phyloP scores from a whole-genome alignment of 2,113 vertebrate species.

The Ctenomys sociabilis region DNA sequence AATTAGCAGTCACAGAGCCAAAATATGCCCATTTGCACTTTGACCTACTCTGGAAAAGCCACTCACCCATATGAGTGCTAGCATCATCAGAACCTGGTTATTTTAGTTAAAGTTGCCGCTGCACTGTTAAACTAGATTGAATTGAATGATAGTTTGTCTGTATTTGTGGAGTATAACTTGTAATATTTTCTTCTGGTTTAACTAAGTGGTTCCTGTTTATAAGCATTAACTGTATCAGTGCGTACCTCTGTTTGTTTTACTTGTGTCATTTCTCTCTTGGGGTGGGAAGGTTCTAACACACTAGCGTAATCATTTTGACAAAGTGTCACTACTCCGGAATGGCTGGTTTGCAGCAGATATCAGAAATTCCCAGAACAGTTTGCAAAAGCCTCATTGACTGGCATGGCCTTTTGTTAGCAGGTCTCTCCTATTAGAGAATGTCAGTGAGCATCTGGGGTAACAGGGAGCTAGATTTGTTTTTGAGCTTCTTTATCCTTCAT shows the following conservation, averaged over 20 bases:
- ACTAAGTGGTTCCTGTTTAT: not conserved
- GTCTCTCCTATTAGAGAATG: not conserved
- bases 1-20: not conserved
- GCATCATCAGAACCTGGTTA: conserved; percentile 1
- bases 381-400: conserved; percentile 52
- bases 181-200: conserved; percentile 22
- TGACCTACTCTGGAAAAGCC: not conserved
- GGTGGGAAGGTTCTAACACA: not conserved
- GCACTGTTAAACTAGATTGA: not conserved
- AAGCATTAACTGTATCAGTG: not conserved
- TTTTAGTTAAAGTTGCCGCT: not conserved
- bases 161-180: not conserved
- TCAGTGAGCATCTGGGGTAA: not conserved
- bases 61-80: not conserved
- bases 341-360: conserved; percentile 22
- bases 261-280: not conserved
- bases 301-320: conserved; percentile 32
- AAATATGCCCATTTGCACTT: not conserved
- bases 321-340: not conserved
- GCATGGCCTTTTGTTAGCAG: conserved; percentile 30
- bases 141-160: not conserved
- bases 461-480: conserved; percentile 19
- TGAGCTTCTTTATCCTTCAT: not conserved
- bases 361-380: conserved; percentile 43
- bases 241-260: not conserved